Base-by-base conservation (phyloP, 2,113 vertebrate genomes). In the Rhipidura dahli region DNA sequence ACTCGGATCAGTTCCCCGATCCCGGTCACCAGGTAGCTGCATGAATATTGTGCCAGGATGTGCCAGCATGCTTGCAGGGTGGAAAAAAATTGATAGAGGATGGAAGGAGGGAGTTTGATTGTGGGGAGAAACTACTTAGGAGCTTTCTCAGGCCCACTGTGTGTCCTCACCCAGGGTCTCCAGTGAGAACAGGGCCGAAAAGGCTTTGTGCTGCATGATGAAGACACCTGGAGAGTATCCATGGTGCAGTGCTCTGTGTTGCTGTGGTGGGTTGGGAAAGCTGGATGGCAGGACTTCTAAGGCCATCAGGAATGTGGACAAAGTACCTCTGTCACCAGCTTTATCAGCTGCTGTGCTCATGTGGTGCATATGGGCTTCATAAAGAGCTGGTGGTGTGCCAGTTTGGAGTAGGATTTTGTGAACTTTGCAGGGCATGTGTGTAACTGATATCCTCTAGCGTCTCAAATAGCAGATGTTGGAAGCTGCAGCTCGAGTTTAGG, bases 131-230 rank as follows among this genome's bases (percentile, higher is more conserved):
- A 45, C 17, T 57, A 6, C 59, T 15, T 15, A 54, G 76, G 16
- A 70, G 5, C 9, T 30, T 86, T 59, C 47, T 87, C 37, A 87
- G 39, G 17, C 15, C 27, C 5, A 14, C 7, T 65, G 9, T 35
- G 35, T 22, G 24, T 51, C 33, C 39, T 86, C 39, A 68, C 1
- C 11, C 13, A 89, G 10, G 28, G 22, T 87, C 27, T 88, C 33
- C 28, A 87, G 39, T 6, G 1, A 9, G n/a, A 85, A 33, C 0
- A 1, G 10, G 8, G 6, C 39, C 22, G 0, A 0, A 35, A 64
- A 60, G 31, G 37, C 23, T 90, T 68, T 73, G 49, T 57, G 57
- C 24, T 44, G 19, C 24, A 7, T 31, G 24, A 18, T 37, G 28
- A 47, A 31, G 59, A 72, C 12, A 53, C 28, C 16, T 4, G 6